These are phyloP conservation scores for Synaphobranchus kaupii DNA, from an alignment of 2,797 vertebrate species.

Conservation along the genomic window DNA sequence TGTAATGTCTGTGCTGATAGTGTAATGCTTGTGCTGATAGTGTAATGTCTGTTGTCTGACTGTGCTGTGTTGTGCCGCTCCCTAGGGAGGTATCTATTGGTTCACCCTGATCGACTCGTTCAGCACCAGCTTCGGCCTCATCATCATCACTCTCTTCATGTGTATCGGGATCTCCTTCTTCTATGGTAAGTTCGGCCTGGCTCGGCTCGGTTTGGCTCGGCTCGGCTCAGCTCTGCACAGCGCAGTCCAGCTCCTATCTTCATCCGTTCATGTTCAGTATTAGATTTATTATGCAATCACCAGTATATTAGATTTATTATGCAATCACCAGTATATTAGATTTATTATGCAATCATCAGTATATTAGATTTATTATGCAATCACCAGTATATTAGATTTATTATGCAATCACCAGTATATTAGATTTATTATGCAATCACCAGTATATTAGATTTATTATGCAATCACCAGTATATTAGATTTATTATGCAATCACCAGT, in stretches of 20 bases:
- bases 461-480: not conserved
- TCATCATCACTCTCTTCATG: slow-evolving; percentile 87
- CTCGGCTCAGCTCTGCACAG: not conserved
- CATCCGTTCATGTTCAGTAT: not conserved
- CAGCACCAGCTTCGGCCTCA: slow-evolving; percentile 85
- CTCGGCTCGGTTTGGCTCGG: not conserved
- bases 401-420: not conserved
- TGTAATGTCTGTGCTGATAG: not conserved
- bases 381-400: not conserved
- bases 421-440: not conserved
- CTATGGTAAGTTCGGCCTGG: slow-evolving; percentile 27
- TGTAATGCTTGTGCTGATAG: not conserved
- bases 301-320: not conserved
- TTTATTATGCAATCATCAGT: not conserved
- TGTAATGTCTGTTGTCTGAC: not conserved
- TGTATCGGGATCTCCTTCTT: slow-evolving; percentile 81
- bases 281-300: not conserved
- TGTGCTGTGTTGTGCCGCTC: slow-evolving; percentile 44
- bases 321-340: not conserved
- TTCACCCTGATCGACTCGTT: slow-evolving; percentile 86
- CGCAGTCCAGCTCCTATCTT: not conserved
- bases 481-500: not conserved
- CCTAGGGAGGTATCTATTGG: slow-evolving; percentile 86
- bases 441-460: not conserved
- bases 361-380: not conserved